A percentile compares a stretch with the other conserved stretches of the same genome.
Conservation (phyloP, 2,888 invertebrate species). For the Athrips mouffetella region DNA sequence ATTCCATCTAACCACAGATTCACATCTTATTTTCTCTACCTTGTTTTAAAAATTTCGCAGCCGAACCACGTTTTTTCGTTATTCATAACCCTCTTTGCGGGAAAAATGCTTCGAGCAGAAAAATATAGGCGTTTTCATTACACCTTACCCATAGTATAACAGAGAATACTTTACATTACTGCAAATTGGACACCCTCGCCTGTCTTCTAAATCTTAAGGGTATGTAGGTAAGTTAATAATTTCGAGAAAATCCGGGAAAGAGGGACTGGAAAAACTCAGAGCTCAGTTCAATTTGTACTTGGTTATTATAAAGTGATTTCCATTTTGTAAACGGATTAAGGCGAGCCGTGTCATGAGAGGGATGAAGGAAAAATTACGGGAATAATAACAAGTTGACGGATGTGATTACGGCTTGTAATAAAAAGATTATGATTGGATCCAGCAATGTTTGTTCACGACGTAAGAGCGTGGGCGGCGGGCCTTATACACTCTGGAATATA, state of each 20-base stretch:
- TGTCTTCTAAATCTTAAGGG: slow-evolving; percentile 18
- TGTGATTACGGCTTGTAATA: not conserved
- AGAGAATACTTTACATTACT: slow-evolving; percentile 55
- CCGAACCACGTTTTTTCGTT: not conserved
- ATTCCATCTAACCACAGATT: not conserved
- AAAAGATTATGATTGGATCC: too few species aligned
- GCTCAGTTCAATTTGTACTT: slow-evolving; percentile 6
- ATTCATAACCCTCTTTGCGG: slow-evolving; percentile 7
- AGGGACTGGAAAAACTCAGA: not conserved
- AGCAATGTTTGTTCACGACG: too few species aligned
- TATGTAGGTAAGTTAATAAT: slow-evolving; percentile 46
- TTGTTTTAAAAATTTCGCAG: not conserved
- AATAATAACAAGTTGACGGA: not conserved
- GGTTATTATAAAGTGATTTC: slow-evolving; percentile 28
- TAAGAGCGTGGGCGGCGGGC: too few species aligned
- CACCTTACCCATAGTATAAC: slow-evolving; percentile 32
- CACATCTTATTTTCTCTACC: not conserved
- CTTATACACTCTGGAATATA: too few species aligned
- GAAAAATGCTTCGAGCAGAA: slow-evolving; percentile 9
- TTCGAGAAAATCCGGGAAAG: slow-evolving; percentile 40
- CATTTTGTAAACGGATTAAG: slow-evolving; percentile 21
- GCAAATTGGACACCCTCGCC: slow-evolving; percentile 51
- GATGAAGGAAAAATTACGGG: not conserved
- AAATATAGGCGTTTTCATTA: slow-evolving; percentile 27
- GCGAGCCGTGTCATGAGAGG: not conserved